Evolutionary conservation across 2,888 invertebrate genomes (phyloP).

Genomic region (Autographa pulchrina): DNA sequence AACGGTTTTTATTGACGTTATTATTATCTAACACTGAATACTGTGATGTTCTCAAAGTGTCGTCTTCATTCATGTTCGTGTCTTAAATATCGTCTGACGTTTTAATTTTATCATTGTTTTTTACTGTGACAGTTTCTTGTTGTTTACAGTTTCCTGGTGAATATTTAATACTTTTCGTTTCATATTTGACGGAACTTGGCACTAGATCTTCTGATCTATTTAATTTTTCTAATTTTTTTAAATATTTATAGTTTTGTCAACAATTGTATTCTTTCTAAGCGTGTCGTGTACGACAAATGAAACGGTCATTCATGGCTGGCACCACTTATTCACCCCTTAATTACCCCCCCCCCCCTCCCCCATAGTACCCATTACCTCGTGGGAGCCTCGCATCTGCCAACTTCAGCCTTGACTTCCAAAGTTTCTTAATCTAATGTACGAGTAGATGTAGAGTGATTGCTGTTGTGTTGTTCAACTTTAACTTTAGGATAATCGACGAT

Average conservation of each 20-base stretch:
- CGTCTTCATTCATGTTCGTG: conserved; percentile 10
- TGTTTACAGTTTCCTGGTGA: neutral
- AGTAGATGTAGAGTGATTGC: conserved; percentile 20
- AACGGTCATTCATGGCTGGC: neutral
- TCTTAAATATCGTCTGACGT: neutral
- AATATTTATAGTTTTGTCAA: neutral
- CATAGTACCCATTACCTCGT: conserved; percentile 14
- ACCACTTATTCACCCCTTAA: conserved; percentile 14
- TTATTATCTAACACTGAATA: neutral
- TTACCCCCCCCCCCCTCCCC: conserved; percentile 22
- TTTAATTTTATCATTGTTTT: conserved; percentile 2
- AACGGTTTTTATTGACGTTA: conserved; percentile 6
- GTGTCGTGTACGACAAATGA: neutral
- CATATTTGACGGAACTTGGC: neutral
- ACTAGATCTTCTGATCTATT: neutral
- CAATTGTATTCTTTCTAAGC: neutral
- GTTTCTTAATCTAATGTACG: conserved; percentile 24
- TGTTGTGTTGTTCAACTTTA: neutral
- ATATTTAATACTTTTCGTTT: neutral
- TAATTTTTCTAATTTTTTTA: neutral
- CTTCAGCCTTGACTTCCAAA: conserved; percentile 24
- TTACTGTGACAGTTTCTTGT: neutral
- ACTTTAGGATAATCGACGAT: neutral
- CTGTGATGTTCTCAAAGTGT: neutral
- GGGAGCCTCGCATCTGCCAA: conserved; percentile 27